Conservation (phyloP, 2,113 vertebrate species). For the Leucopsar rothschildi region DNA sequence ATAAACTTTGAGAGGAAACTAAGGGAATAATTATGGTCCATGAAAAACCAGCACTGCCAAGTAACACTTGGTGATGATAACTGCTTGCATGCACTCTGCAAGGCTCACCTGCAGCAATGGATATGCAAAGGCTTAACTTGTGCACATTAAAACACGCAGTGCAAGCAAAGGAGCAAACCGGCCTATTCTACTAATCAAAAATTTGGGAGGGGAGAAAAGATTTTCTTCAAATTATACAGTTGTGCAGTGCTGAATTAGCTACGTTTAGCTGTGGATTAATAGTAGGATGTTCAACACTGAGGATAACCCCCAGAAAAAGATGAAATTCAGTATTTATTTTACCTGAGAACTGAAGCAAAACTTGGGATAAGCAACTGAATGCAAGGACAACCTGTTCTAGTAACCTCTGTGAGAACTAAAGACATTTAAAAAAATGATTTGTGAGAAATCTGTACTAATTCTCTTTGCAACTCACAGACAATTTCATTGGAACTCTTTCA, state of each 20-base stretch:
- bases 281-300: neutral
- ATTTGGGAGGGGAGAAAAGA: neutral
- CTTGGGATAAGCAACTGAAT: neutral
- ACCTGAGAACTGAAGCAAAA: neutral
- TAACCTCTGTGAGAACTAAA: neutral
- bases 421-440: neutral
- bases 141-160: neutral
- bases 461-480: neutral
- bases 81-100: neutral
- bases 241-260: neutral
- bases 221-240: neutral
- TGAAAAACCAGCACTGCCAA: neutral
- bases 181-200: neutral
- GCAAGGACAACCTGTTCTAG: neutral
- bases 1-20: neutral
- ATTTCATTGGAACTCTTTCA: neutral
- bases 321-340: neutral
- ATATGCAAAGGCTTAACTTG: neutral
- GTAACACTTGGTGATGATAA: neutral
- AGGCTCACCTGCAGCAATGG: neutral
- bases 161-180: neutral
- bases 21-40: neutral
- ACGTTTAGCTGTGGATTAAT: neutral
- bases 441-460: neutral
- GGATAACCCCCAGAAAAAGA: neutral